Base-by-base conservation (phyloP, 2,888 invertebrate species). In the Caenorhabditis sinica region DNA sequence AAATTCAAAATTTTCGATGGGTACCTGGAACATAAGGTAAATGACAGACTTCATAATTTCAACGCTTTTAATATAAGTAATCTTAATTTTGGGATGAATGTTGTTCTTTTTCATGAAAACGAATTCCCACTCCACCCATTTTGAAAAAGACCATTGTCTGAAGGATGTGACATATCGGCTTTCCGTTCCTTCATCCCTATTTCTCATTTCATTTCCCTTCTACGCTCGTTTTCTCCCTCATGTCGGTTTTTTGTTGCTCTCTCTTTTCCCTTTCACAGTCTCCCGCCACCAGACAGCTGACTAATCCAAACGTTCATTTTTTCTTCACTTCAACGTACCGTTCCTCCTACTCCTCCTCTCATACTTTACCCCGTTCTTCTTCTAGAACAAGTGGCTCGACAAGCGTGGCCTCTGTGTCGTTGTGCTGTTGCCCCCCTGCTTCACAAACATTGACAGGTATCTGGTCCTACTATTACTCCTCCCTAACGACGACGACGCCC, bases 311-410 rank as follows among this genome's bases (percentile, higher is more conserved):
- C 71, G 79, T 71, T 79, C 79, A 79, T 65, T 79, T 79, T 77
- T 79, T 79, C 51, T 30, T 58, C 20, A 49, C 49, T 49, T 49
- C 49, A 20, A 49, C 49, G 40, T 49, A 45, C 17, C 45, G 45
- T 45, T 43, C 60, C 30, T 30, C 71, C 51, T 30, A 20, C 45
- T 53, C 63, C 30, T 63, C 63, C 25, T 25, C 25, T 45, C 72
- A 69, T 69, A 60, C 40, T 61, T 53, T 69, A 69, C 77, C 77
- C 49, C 68, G 53, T 56, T 75, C 65, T 75, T 75, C 65, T 75
- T 75, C 76, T 69, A 71, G 79, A 79, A 79, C 79, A 79, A 79
- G 79, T 79, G 71, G 71, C 79, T 77, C 49, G 77, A 77, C 77
- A 77, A 61, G 77, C 77, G 77, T 77, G 77, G 77, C 77, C 77